Base-by-base conservation (phyloP, 1,140 invertebrate genomes). In the Heliconius himera region DNA sequence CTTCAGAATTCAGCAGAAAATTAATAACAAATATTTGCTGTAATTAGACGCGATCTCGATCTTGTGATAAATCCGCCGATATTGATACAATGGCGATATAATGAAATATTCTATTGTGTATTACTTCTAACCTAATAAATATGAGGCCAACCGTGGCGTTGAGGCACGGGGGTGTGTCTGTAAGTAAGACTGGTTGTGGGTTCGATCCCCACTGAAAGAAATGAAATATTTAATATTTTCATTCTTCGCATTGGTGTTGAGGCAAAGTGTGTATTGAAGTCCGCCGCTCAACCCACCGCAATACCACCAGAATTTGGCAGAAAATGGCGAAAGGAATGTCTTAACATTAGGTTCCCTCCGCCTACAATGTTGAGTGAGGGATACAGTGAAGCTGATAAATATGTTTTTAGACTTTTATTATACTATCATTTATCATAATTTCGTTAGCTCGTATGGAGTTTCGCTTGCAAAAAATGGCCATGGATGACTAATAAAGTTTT, bases 21-120 rank as follows among this genome's bases (percentile, higher is more conserved):
- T 88, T 88, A 89, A 87, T 79, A 84, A 87, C 87, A 89, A 90
- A 89, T 89, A 87, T 88, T 87, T 84, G 83, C 82, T 87, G 85
- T 85, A 88, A 89, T 89, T 85, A 87, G 82, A 85, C 83, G 81
- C 81, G 85, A 81, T 79, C 72, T 79, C 77, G 80, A 77, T 84
- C 73, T 80, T 78, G 85, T 83, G 81, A 88, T 89, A 85, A 86
- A 88, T 89, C 88, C 85, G 83, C 70, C 33, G 36, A 74, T 74
- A 81, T 75, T 6, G 33, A 33, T 33, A 41, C 11, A 41, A 13
- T 33, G 33, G 33, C 6, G 33, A 6, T 11, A 33, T 33, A 33
- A 33, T 33, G 33, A 6, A 26, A 1, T 26, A 0, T 6, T 33
- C 33, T 33, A 33, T 74, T 71, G 13, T 71, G 16, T 71, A 71